A percentile compares a stretch with the other conserved stretches of the same genome.
Conservation (phyloP, 2,888 invertebrate genomes). For the Ypsolopha scabrella region DNA sequence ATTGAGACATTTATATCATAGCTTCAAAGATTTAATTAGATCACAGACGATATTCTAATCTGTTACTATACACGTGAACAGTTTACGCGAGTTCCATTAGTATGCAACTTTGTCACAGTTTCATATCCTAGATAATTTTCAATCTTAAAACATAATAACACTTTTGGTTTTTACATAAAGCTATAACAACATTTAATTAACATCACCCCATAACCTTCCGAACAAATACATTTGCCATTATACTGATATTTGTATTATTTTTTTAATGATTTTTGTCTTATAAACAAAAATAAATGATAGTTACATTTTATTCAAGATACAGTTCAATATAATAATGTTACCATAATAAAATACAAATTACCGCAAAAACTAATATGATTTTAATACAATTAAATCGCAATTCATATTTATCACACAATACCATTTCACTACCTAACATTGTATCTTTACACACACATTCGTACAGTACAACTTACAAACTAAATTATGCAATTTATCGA, state of each 20-base stretch:
- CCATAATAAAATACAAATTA: background rate
- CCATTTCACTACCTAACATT: conserved; percentile 28
- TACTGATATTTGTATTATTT: background rate
- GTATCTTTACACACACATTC: conserved; percentile 15
- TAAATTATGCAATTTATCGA: conserved; percentile 59
- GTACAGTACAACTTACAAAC: conserved; percentile 25
- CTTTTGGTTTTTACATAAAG: conserved; percentile 66
- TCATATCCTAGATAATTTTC: conserved; percentile 22
- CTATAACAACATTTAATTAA: conserved; percentile 61
- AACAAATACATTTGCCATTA: conserved; percentile 33
- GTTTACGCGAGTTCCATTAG: background rate
- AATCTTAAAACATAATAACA: conserved; percentile 64
- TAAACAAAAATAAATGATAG: conserved; percentile 13
- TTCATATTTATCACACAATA: conserved; percentile 44
- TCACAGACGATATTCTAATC: conserved; percentile 1
- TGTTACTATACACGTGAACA: background rate
- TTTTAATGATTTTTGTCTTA: conserved; percentile 12
- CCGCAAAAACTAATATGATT: background rate
- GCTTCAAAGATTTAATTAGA: background rate
- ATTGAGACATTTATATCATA: background rate
- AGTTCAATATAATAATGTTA: background rate
- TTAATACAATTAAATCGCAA: background rate
- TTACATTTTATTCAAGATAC: background rate
- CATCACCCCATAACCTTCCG: conserved; percentile 47
- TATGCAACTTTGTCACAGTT: conserved; percentile 5